phyloP scores from a whole-genome alignment of 30 jellyfish, hydroid and myxozoan species.

The Aurelia sp. region DNA sequence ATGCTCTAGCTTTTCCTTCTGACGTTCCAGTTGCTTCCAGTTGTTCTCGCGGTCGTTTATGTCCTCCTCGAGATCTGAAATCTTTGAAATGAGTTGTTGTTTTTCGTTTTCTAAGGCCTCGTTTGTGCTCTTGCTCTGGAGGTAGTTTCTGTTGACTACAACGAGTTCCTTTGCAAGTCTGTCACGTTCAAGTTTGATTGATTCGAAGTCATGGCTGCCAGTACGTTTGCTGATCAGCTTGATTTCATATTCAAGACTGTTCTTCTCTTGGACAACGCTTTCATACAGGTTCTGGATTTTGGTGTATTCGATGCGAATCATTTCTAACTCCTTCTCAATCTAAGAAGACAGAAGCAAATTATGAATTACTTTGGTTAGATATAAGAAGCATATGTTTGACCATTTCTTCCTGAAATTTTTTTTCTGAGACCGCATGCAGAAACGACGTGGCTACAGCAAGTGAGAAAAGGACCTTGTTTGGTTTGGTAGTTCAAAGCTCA shows the following conservation, averaged over 20 bases:
- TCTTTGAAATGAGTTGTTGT: constrained; percentile 45
- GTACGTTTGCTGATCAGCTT: constrained; percentile 67
- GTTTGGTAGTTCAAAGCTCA: too few species aligned
- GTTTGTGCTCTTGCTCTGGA: constrained; percentile 69
- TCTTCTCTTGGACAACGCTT: constrained; percentile 76
- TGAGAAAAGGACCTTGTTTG: too few species aligned
- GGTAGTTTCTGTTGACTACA: constrained; percentile 50
- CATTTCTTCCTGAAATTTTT: too few species aligned
- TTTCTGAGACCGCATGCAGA: too few species aligned
- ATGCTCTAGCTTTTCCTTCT: constrained; percentile 81
- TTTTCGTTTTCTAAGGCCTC: constrained; percentile 78
- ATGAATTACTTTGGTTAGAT: too few species aligned
- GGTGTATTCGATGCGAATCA: constrained; percentile 55
- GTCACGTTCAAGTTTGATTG: constrained; percentile 88
- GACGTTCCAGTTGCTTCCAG: constrained; percentile 68
- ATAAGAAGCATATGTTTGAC: too few species aligned
- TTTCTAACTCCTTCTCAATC: constrained; percentile 75
- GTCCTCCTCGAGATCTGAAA: constrained; percentile 69
- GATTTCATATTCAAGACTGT: constrained; percentile 81
- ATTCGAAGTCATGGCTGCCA: constrained; percentile 84
- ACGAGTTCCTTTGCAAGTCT: constrained; percentile 74
- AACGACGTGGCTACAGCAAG: too few species aligned
- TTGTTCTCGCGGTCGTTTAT: constrained; percentile 58
- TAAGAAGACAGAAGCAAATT: neutral
- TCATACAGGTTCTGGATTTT: constrained; percentile 66